Base-by-base conservation (phyloP, 2,797 vertebrate species). In the Scomberomorus guttatus region DNA sequence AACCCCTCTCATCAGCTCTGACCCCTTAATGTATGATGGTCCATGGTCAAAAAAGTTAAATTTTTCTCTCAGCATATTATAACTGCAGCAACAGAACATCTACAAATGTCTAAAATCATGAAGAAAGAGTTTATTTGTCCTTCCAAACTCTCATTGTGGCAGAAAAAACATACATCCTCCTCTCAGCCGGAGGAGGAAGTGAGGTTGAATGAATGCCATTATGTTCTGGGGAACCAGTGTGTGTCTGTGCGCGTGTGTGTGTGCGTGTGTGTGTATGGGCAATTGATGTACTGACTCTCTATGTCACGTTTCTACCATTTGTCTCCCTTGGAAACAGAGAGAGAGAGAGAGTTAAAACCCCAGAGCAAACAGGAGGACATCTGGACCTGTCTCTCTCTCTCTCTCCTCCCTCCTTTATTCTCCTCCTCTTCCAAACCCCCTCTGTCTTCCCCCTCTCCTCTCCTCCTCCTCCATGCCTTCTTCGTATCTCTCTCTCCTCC, bases 281-380 rank as follows among this genome's bases (percentile, higher is more conserved):
- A 46, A 66, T 80, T 89, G 81, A 87, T 82, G 75, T 81, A 61
- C 69, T 79, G 69, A 52, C 81, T 87, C 75, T 79, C 76, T 72
- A 74, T 88, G 90, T 88, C 92, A 91, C 89, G 85, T 91, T 92
- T 92, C 84, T 78, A 84, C 87, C 90, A 92, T 94, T 94, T 91
- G 90, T 95, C 90, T 94, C 92, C 89, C 82, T 80, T 92, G 92
- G 89, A 92, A 91, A 93, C 90, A 83, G 79, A 65, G 84, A 67
- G 85, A 80, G 84, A 80, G 85, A 86, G 88, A 91, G 83, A 91
- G 85, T 84, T 85, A 72, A 89, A 90, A 86, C 87, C 89, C 79
- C 66, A 74, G 83, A 80, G 85, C 84, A 84, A 86, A 85, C 84
- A 90, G 87, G 87, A 87, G 90, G 93, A 94, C 93, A 94, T 92